Percentiles rank a stretch among this genome's conserved stretches.
phyloP scores from a whole-genome alignment of 2,888 invertebrate genomes.

The Xanthostigma xanthostigma region DNA sequence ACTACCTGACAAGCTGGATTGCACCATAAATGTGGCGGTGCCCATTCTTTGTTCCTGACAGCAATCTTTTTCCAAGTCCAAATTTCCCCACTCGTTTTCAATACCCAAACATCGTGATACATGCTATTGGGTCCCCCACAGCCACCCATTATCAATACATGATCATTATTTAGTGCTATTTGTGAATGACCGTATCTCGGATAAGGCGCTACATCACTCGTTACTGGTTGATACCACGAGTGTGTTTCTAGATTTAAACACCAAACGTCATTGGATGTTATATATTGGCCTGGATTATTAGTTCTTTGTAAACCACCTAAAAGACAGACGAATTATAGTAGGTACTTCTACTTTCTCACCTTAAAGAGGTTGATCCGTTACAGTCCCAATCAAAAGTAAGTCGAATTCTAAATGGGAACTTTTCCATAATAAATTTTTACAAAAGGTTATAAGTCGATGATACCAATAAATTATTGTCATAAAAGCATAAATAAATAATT shows the following conservation, averaged over 20 bases:
- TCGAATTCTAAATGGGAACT: too few species aligned
- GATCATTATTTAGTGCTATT: constrained; percentile 58
- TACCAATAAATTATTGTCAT: too few species aligned
- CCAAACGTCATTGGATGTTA: constrained; percentile 73
- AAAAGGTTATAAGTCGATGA: too few species aligned
- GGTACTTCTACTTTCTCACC: not conserved
- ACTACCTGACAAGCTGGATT: constrained; percentile 74
- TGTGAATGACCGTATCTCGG: constrained; percentile 85
- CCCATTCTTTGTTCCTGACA: constrained; percentile 61
- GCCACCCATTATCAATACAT: constrained; percentile 71
- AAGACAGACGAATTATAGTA: constrained; percentile 12
- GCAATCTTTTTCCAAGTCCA: constrained; percentile 66
- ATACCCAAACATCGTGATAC: constrained; percentile 82
- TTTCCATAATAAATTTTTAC: too few species aligned
- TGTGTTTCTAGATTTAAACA: constrained; percentile 63
- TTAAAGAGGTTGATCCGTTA: too few species aligned
- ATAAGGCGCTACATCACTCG: constrained; percentile 23
- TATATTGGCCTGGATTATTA: constrained; percentile 25
- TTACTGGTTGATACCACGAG: constrained; percentile 63
- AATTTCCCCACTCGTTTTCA: constrained; percentile 53
- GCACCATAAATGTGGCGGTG: constrained; percentile 82
- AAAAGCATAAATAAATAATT: too few species aligned
- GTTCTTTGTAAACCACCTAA: constrained; percentile 26
- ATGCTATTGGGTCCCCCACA: constrained; percentile 77
- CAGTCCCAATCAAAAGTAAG: too few species aligned